Conservation (phyloP, 2,888 invertebrate species). For the Arctia plantaginis region DNA sequence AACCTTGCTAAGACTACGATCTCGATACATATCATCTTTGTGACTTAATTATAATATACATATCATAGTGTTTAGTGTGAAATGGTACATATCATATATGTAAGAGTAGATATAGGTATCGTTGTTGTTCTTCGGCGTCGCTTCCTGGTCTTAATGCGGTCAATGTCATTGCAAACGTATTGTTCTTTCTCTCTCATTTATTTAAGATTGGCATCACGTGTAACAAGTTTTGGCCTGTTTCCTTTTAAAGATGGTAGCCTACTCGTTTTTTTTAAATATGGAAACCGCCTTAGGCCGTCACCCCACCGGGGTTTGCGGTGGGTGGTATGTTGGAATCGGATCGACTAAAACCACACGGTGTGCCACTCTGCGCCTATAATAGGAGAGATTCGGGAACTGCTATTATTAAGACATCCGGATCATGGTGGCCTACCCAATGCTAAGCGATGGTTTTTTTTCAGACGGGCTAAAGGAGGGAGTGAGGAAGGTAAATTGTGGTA, state of each 20-base stretch:
- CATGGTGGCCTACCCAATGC: too few species aligned
- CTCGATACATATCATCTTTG: conserved; percentile 69
- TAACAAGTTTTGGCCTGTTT: neutral
- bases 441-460: too few species aligned
- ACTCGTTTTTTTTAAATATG: too few species aligned
- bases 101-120: conserved; percentile 79
- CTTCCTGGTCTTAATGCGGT: conserved; percentile 56
- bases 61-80: conserved; percentile 60
- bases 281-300: too few species aligned
- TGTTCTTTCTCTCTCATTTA: neutral
- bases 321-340: too few species aligned
- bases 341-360: too few species aligned
- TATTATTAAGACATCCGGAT: too few species aligned
- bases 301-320: too few species aligned
- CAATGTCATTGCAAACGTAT: neutral
- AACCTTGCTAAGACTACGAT: conserved; percentile 59
- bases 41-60: conserved; percentile 60
- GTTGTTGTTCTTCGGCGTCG: conserved; percentile 82
- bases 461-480: too few species aligned
- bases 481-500: neutral
- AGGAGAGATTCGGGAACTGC: too few species aligned
- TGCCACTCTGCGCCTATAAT: too few species aligned
- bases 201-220: neutral
- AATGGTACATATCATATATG: conserved; percentile 62
- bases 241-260: neutral